Conservation (phyloP, 2,797 vertebrate species). For the Syngnathus rostellatus region DNA sequence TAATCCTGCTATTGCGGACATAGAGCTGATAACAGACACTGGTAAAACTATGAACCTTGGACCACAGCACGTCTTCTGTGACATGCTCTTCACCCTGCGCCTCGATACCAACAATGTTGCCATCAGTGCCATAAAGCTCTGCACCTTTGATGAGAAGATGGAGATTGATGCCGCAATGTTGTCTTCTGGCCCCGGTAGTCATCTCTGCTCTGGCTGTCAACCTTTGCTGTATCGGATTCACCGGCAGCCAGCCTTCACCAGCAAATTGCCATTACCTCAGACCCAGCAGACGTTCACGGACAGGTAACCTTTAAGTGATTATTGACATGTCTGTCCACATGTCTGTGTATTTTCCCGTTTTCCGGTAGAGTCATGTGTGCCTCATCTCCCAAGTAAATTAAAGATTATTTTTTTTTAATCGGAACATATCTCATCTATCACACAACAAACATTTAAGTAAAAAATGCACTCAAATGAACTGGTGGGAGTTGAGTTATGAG, state of each 20-base stretch:
- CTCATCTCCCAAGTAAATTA: too few relatives aligned
- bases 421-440: constrained; percentile 55
- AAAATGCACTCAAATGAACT: constrained; percentile 46
- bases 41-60: constrained; percentile 78
- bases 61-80: constrained; percentile 81
- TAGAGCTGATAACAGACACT: constrained; percentile 76
- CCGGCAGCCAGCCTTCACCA: constrained; percentile 73
- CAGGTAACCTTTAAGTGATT: background rate
- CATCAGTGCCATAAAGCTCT: constrained; percentile 76
- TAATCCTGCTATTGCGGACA: constrained; percentile 72
- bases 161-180: constrained; percentile 88
- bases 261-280: constrained; percentile 52
- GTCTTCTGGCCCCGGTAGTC: constrained; percentile 72
- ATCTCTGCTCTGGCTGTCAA: constrained; percentile 76
- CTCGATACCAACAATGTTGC: constrained; percentile 69
- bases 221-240: constrained; percentile 75
- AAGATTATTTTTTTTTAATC: constrained; percentile 47
- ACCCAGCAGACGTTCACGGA: constrained; percentile 68
- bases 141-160: constrained; percentile 89
- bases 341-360: too few relatives aligned
- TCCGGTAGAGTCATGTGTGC: too few relatives aligned
- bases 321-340: too few relatives aligned
- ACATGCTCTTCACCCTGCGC: constrained; percentile 82
- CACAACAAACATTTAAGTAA: constrained; percentile 64
- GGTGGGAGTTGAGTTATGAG: constrained; percentile 63